A percentile compares a stretch with the other conserved stretches of the same genome.
Conservation (phyloP, 2,797 vertebrate species). For the Poecilia picta region DNA sequence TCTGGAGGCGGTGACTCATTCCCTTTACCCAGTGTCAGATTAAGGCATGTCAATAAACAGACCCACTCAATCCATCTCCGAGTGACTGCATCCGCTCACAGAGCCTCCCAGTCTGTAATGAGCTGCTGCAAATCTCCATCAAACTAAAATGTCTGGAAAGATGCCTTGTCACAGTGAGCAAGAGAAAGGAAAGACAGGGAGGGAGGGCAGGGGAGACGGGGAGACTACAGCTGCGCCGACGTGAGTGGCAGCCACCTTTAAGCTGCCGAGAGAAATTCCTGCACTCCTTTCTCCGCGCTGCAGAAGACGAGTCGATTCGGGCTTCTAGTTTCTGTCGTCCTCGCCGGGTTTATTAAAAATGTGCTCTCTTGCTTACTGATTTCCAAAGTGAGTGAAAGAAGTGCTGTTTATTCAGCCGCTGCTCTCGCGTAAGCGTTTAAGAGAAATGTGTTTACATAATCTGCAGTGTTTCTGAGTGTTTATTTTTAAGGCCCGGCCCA, state of each 20-base stretch:
- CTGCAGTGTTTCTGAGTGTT: constrained; percentile 63
- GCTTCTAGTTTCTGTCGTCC: constrained; percentile 22
- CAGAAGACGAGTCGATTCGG: constrained; percentile 29
- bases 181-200: constrained; percentile 49
- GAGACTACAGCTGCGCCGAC: constrained; percentile 46
- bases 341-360: constrained; percentile 43
- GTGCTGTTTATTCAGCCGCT: constrained; percentile 50
- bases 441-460: constrained; percentile 66
- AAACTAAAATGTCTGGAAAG: constrained; percentile 80
- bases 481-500: constrained; percentile 65
- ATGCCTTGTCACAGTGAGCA: constrained; percentile 76
- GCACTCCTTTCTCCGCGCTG: constrained; percentile 15
- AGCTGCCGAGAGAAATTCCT: constrained; percentile 44
- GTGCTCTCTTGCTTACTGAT: constrained; percentile 42
- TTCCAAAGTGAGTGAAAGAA: constrained; percentile 44
- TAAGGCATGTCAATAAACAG: constrained; percentile 86
- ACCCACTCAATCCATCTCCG: constrained; percentile 84
- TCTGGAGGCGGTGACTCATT: constrained; percentile 80
- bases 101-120: constrained; percentile 81
- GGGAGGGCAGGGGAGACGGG: constrained; percentile 34
- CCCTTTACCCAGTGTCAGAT: constrained; percentile 83
- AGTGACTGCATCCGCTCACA: constrained; percentile 75
- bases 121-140: constrained; percentile 82
- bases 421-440: constrained; percentile 54
- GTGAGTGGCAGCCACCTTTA: constrained; percentile 65